These are phyloP conservation scores for Galemys pyrenaicus DNA, from an alignment of 2,113 vertebrate species.

Conservation along the genomic window DNA sequence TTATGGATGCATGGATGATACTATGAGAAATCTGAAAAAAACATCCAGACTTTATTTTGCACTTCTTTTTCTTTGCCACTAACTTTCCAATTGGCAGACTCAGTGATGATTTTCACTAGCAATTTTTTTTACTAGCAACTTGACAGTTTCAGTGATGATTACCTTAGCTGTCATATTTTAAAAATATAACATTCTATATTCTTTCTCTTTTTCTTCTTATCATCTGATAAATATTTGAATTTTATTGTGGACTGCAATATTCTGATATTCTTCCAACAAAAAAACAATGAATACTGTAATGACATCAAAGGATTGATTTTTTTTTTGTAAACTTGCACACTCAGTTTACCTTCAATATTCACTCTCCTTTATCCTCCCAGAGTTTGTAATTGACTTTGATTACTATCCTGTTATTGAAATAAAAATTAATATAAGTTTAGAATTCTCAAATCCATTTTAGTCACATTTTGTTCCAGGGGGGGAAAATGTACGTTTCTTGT, in stretches of 20 bases:
- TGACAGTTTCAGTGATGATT: constrained; percentile 15
- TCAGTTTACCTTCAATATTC: not conserved
- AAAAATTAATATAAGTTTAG: not conserved
- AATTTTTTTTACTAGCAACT: not conserved
- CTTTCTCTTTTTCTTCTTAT: not conserved
- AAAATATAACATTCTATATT: not conserved
- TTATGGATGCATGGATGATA: not conserved
- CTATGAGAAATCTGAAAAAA: not conserved
- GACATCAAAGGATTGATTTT: not conserved
- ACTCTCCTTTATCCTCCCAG: not conserved
- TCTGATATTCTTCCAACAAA: not conserved
- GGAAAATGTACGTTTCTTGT: not conserved
- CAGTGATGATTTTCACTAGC: not conserved
- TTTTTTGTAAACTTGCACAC: not conserved
- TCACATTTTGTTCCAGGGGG: not conserved
- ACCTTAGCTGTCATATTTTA: not conserved
- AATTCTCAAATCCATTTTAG: not conserved
- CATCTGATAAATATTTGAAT: not conserved
- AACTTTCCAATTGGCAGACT: not conserved
- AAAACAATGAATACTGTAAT: not conserved
- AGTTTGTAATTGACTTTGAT: not conserved
- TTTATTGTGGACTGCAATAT: not conserved
- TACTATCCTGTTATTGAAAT: not conserved
- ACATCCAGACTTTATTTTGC: not conserved
- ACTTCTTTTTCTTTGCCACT: not conserved